Percentiles rank a stretch among this genome's conserved stretches.
These are phyloP conservation scores for Phyto melanocephala DNA, from an alignment of 2,888 invertebrate species.

Conservation along the genomic window DNA sequence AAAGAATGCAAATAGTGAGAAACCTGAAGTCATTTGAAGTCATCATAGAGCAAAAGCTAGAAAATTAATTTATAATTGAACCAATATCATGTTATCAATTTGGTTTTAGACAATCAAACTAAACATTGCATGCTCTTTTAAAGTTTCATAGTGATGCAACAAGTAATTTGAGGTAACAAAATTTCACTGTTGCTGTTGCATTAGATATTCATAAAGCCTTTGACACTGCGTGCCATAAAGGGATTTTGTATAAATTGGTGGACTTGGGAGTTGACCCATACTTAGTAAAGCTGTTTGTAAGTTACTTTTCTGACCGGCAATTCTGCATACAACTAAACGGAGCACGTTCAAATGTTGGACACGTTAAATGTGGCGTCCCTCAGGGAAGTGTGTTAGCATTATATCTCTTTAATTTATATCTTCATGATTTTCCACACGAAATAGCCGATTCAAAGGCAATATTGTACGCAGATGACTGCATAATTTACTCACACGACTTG, in stretches of 20 bases:
- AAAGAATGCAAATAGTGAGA: neutral
- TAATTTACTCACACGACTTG: too few species aligned
- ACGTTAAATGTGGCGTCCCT: neutral
- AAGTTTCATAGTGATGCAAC: too few species aligned
- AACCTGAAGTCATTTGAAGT: neutral
- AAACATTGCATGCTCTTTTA: too few species aligned
- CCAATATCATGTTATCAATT: neutral
- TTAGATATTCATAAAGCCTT: too few species aligned
- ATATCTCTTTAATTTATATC: too few species aligned
- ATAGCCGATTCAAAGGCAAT: neutral
- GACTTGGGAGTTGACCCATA: too few species aligned
- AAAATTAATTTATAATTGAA: neutral
- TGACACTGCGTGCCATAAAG: too few species aligned
- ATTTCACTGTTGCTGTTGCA: too few species aligned
- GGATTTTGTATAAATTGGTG: too few species aligned
- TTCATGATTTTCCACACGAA: neutral
- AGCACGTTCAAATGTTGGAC: neutral
- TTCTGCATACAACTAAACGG: neutral
- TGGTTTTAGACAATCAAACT: neutral
- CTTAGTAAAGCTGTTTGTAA: too few species aligned
- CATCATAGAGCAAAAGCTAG: neutral
- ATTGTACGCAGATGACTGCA: neutral
- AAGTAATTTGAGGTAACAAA: too few species aligned
- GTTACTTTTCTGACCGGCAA: neutral
- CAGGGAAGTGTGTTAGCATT: constrained; percentile 24